Base-by-base conservation (phyloP, 2,888 invertebrate genomes). In the Tanytarsus gracilentus region DNA sequence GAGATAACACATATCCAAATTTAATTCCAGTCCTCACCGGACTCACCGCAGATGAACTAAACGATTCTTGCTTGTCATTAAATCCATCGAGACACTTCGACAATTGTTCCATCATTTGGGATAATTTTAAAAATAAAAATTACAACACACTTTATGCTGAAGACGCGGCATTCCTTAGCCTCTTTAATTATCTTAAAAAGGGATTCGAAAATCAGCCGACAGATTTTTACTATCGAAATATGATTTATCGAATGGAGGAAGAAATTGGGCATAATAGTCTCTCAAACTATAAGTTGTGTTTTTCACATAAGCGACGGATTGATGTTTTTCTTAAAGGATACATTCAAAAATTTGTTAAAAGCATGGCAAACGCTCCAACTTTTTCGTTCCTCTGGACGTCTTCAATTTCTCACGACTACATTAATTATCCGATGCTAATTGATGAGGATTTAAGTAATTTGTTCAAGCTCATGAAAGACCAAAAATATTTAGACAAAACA, bases 1-100 rank as follows among this genome's bases (percentile, higher is more conserved):
- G 84, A 3, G 95, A 95, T 71, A 96, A 95, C 71, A 95, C 95
- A 0, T 94, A 88, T 70, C 92, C 93, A 1, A 96, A 96, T 71
- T 71, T 96, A 62, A 80, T 88, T 6, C 88, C 95, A 0, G 79
- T 90, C 63, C 74, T 94, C 9, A 81, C 84, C 2, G 94, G 94
- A 0, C 69, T 84, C 44, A 79, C 78, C 39, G 81, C 81, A 26
- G 75, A 76, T 0, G 86, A 90, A 67, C 70, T 90, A 50, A 76
- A 75, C 52, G 73, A 75, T 61, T 77, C 72, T 0, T 91, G 90
- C 68, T 81, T 85, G 78, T 78, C 78, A 1, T 75, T 76, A 11
- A 59, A 65, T 25, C 68, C 73, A 0, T 72, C 73, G 48, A 75
- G 77, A 1, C 77, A 79, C 21, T 90, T 87, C 69, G 93, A 94